Percentiles rank a stretch among this genome's conserved stretches.
These are phyloP conservation scores for Gallirallus australis DNA, from an alignment of 2,797 vertebrate genomes.

Conservation along the genomic window DNA sequence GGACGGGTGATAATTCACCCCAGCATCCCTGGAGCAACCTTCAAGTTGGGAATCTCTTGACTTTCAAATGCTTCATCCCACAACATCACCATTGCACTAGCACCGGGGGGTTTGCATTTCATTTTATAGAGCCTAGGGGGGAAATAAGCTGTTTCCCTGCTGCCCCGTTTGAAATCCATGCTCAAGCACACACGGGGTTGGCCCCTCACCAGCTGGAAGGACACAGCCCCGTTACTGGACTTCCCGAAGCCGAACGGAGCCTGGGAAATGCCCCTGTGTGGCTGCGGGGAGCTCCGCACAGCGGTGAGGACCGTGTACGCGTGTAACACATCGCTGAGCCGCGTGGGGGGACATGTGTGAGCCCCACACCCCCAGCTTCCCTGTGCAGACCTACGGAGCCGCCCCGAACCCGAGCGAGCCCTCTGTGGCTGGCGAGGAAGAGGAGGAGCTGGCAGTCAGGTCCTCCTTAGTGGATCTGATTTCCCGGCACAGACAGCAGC, in stretches of 20 bases:
- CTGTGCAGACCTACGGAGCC: neutral
- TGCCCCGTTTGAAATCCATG: conserved; percentile 68
- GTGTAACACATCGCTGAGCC: conserved; percentile 9
- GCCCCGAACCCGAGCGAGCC: neutral
- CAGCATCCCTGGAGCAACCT: neutral
- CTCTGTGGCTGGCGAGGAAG: neutral
- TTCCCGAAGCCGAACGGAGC: conserved; percentile 71
- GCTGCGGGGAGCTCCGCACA: conserved; percentile 66
- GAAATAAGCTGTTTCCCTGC: conserved; percentile 54
- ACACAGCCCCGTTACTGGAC: conserved; percentile 76
- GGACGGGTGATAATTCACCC: neutral
- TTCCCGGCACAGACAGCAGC: neutral
- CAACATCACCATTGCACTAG: neutral
- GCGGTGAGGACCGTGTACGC: conserved; percentile 54
- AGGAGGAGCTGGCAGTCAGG: neutral
- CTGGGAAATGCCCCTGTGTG: conserved; percentile 65
- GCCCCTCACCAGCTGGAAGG: conserved; percentile 74
- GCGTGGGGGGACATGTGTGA: neutral
- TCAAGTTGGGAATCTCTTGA: neutral
- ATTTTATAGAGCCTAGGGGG: conserved; percentile 50
- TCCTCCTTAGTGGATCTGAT: neutral
- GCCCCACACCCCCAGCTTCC: neutral
- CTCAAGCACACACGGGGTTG: conserved; percentile 73
- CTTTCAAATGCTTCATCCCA: neutral
- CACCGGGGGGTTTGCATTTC: neutral